Base-by-base conservation (phyloP, 2,888 invertebrate species). In the Lasioglossum villosulum region DNA sequence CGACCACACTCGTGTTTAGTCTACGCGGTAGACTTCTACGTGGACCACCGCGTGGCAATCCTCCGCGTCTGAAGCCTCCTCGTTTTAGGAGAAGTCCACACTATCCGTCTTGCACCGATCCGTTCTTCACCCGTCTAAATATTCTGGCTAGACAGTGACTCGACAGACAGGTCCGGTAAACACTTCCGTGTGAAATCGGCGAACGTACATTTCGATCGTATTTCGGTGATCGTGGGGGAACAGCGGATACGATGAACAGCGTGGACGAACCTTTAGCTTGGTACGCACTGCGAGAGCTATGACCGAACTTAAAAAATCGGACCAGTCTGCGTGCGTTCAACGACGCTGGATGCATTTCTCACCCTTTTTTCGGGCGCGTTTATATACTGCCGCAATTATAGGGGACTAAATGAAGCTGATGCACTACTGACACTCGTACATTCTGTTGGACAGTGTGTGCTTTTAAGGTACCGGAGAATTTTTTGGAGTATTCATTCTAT, bases 21-120 rank as follows among this genome's bases (percentile, higher is more conserved):
- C 87, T 87, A 86, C 86, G 66, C 8, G 34, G 66, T 66, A 66
- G 66, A 66, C 66, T n/a, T 23, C 19, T 34, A 34, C 19, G 87
- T 68, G 74, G 80, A 45, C 75, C 76, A 79, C 79, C 82, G 82
- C 88, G 88, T 85, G 87, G 88, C 86, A 71, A 78, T 89, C 87
- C 88, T 86, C 87, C 79, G 52, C 85, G 80, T 78, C 71, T 63
- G n/a, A 56, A 52, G 75, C 63, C 84, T 37, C 63, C 16, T 30
- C 68, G 56, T 80, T 80, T 80, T 71, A 80, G 37, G 68, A 37
- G 34, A 68, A 39, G n/a, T 68, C 34, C 68, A 39, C 68, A 68
- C 34, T 39, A 68, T 68, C 37, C 2, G 4, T n/a, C 37, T 23
- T 4, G 68, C 37, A 23, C 0, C n/a, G n/a, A 10, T 12, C 39